phyloP scores from a whole-genome alignment of 2,888 invertebrate species.

The Bhutanitis thaidina region DNA sequence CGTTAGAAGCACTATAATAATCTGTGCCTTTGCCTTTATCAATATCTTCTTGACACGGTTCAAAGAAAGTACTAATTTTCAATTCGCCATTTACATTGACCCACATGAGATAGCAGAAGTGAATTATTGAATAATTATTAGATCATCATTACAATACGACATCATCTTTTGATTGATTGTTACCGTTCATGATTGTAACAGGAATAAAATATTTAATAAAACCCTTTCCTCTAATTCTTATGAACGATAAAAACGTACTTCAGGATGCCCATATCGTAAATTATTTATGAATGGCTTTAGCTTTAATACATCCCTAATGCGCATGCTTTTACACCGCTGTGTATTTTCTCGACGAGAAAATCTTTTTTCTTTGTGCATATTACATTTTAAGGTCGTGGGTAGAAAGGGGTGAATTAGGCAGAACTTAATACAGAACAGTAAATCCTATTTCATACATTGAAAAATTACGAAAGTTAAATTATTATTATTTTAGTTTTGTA shows the following conservation, averaged over 20 bases:
- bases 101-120: too few species aligned
- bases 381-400: neutral
- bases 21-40: too few species aligned
- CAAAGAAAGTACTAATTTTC: too few species aligned
- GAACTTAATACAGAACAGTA: neutral
- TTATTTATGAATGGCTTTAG: conserved; percentile 10
- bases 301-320: conserved; percentile 12
- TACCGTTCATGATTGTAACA: too few species aligned
- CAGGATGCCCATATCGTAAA: conserved; percentile 10
- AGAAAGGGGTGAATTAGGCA: neutral
- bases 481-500: too few species aligned
- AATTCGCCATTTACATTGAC: too few species aligned
- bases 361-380: conserved; percentile 7
- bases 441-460: neutral
- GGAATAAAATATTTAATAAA: neutral
- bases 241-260: conserved; percentile 5
- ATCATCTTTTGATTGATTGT: too few species aligned
- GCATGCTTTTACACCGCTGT: conserved; percentile 6
- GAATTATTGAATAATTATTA: too few species aligned
- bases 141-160: too few species aligned
- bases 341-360: neutral
- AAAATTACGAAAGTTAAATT: neutral
- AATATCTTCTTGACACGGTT: too few species aligned
- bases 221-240: conserved; percentile 4
- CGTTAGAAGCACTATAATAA: too few species aligned